phyloP scores from a whole-genome alignment of 2,113 vertebrate species.

The Saguinus midas region DNA sequence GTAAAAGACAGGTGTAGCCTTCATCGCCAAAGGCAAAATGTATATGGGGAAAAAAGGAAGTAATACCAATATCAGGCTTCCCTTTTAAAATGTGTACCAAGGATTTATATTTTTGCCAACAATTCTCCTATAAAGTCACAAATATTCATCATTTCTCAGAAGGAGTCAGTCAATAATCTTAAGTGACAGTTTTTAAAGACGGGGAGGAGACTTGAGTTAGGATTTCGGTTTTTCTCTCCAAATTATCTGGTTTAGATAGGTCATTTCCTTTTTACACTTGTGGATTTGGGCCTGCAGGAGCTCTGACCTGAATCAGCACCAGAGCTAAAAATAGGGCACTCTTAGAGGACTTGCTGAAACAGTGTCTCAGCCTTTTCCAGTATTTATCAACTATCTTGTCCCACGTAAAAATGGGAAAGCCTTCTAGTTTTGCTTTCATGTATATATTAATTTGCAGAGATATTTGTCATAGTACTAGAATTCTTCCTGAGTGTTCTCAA shows the following conservation, averaged over 20 bases:
- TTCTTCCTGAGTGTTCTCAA: not conserved
- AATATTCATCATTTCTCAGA: not conserved
- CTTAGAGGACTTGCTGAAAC: conserved; percentile 67
- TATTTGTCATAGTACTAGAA: not conserved
- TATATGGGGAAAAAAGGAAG: not conserved
- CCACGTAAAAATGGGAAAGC: not conserved
- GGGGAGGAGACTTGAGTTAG: not conserved
- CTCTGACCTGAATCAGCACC: conserved; percentile 71
- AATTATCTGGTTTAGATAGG: conserved; percentile 51
- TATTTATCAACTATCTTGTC: conserved; percentile 48
- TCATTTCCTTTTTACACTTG: conserved; percentile 37
- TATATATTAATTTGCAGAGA: not conserved
- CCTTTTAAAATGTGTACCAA: conserved; percentile 29
- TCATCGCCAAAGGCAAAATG: not conserved
- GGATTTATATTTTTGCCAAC: conserved; percentile 3
- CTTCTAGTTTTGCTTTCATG: conserved; percentile 53
- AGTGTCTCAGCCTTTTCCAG: not conserved
- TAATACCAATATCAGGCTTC: not conserved
- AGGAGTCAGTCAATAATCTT: not conserved
- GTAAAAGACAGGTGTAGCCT: not conserved
- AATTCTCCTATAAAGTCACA: not conserved
- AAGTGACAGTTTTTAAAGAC: not conserved
- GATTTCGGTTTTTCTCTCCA: not conserved
- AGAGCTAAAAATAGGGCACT: conserved; percentile 75
- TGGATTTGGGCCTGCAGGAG: conserved; percentile 52